Evolutionary conservation across 2,888 invertebrate species (phyloP).

Genomic region (Drosophila fulvimacula): DNA sequence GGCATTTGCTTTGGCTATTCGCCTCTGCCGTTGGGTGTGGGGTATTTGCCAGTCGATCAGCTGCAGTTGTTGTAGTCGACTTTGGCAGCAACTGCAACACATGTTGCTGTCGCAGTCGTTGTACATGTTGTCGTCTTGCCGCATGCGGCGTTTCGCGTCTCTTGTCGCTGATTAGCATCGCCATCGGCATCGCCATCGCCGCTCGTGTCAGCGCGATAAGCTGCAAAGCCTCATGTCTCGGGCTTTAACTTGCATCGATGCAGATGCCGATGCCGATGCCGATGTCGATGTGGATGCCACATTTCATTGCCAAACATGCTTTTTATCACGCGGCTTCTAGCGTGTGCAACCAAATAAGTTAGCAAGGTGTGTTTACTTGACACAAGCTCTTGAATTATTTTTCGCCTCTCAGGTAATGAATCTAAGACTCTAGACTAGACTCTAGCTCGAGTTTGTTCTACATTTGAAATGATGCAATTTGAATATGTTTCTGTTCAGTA

Average conservation of each 20-base stretch:
- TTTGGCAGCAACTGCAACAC: conserved; percentile 51
- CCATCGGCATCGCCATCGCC: conserved; percentile 39
- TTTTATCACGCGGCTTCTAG: conserved; percentile 54
- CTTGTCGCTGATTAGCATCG: conserved; percentile 69
- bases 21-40: neutral
- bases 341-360: conserved; percentile 30
- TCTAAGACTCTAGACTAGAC: neutral
- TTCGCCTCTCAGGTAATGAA: neutral
- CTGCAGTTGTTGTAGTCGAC: neutral
- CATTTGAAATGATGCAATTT: neutral
- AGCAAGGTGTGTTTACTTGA: conserved; percentile 41
- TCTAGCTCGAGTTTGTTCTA: neutral
- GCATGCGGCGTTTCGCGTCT: conserved; percentile 56
- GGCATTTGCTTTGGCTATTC: neutral
- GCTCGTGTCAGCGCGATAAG: conserved; percentile 71
- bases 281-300: conserved; percentile 57
- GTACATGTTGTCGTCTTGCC: conserved; percentile 54
- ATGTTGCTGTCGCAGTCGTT: conserved; percentile 54
- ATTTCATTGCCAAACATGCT: conserved; percentile 75
- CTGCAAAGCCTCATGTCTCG: conserved; percentile 12
- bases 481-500: neutral
- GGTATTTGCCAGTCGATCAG: conserved; percentile 2
- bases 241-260: conserved; percentile 21
- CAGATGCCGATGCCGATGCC: conserved; percentile 7
- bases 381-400: conserved; percentile 5